Evolutionary conservation across 1,140 invertebrate genomes (phyloP).

Genomic region (Bombus superbus): DNA sequence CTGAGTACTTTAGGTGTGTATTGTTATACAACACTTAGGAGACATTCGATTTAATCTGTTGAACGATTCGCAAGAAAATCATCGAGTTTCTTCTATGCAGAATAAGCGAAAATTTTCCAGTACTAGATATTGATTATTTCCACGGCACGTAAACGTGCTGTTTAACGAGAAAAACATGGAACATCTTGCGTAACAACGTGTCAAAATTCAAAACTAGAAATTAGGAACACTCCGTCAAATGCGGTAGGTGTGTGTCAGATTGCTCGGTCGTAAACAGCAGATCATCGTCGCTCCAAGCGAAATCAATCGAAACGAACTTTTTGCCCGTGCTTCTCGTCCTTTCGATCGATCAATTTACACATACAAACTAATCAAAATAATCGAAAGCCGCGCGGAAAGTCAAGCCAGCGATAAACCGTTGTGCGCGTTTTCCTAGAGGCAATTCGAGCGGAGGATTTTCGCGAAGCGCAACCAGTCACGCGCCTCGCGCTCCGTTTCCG

Average conservation of each 20-base stretch:
- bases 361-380: not conserved
- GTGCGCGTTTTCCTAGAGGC: not conserved
- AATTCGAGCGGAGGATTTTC: not conserved
- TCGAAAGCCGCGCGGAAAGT: not conserved
- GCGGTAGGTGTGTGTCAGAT: too few relatives aligned
- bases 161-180: too few relatives aligned
- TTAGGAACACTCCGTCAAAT: too few relatives aligned
- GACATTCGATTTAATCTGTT: not conserved
- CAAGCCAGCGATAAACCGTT: not conserved
- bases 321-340: too few relatives aligned
- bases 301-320: too few relatives aligned
- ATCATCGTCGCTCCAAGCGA: too few relatives aligned
- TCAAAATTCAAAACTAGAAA: too few relatives aligned
- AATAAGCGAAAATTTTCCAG: not conserved
- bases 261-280: too few relatives aligned
- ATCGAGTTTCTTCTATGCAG: not conserved
- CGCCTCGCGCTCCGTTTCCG: conserved; percentile 58
- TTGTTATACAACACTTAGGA: too few relatives aligned
- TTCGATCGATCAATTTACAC: not conserved
- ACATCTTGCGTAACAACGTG: too few relatives aligned
- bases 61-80: not conserved
- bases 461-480: conserved; percentile 54
- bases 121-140: not conserved
- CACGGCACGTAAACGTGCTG: not conserved
- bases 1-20: too few relatives aligned